phyloP scores from a whole-genome alignment of 1,140 invertebrate species.

The Helicoverpa armigera region DNA sequence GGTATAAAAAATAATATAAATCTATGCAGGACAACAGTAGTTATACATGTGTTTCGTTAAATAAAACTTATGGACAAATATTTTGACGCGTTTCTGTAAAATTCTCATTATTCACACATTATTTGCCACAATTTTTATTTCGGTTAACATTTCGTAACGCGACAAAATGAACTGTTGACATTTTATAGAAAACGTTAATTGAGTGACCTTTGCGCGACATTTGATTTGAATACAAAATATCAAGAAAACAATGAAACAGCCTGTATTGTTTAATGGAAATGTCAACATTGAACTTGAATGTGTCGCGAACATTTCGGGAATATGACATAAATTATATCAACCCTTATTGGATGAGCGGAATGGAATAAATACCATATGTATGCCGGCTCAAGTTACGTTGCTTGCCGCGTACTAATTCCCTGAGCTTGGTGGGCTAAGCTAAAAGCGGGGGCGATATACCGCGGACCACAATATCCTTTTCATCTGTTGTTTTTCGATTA shows the following conservation, averaged over 20 bases:
- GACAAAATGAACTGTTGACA: slow-evolving; percentile 50
- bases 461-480: too few species aligned
- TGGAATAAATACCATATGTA: slow-evolving; percentile 85
- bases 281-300: slow-evolving; percentile 78
- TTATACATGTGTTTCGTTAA: too few species aligned
- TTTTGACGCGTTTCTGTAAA: too few species aligned
- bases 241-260: slow-evolving; percentile 63
- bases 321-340: slow-evolving; percentile 85
- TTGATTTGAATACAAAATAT: slow-evolving; percentile 57
- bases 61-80: too few species aligned
- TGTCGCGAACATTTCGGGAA: slow-evolving; percentile 73
- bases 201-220: slow-evolving; percentile 54
- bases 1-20: too few species aligned
- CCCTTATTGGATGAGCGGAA: slow-evolving; percentile 76
- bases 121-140: neutral
- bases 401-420: slow-evolving; percentile 75
- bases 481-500: too few species aligned
- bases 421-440: slow-evolving; percentile 52
- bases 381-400: slow-evolving; percentile 77
- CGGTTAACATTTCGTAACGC: neutral
- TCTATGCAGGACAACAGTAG: too few species aligned
- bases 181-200: slow-evolving; percentile 49
- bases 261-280: slow-evolving; percentile 79
- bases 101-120: neutral
- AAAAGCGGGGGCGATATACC: slow-evolving; percentile 53